phyloP scores from a whole-genome alignment of 2,888 invertebrate genomes.

The Erannis defoliaria region DNA sequence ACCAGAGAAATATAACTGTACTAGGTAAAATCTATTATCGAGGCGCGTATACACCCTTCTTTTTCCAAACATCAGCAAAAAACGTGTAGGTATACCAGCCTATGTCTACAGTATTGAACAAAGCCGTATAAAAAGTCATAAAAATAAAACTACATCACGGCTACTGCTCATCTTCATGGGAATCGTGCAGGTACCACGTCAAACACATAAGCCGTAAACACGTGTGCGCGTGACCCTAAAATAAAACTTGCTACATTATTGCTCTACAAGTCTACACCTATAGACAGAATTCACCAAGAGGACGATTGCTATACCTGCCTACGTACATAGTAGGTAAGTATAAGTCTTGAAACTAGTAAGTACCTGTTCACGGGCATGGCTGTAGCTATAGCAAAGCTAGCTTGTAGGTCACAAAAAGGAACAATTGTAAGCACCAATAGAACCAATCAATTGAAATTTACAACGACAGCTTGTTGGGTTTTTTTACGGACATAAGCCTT shows the following conservation, averaged over 20 bases:
- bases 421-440: too few relatives aligned
- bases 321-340: too few relatives aligned
- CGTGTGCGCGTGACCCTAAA: conserved; percentile 14
- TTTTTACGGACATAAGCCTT: too few relatives aligned
- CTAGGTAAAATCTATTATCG: neutral
- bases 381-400: too few relatives aligned
- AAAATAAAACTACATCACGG: conserved; percentile 23
- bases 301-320: neutral
- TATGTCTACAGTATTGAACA: conserved; percentile 7
- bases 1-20: too few relatives aligned
- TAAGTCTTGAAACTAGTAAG: too few relatives aligned
- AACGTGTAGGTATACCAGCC: neutral
- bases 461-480: too few relatives aligned
- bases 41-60: neutral
- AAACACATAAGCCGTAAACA: conserved; percentile 27
- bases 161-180: conserved; percentile 15
- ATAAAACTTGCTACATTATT: conserved; percentile 21
- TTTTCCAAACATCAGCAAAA: conserved; percentile 6
- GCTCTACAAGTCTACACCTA: too few relatives aligned
- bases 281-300: neutral
- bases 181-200: conserved; percentile 16
- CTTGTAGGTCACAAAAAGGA: too few relatives aligned
- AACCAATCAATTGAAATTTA: too few relatives aligned
- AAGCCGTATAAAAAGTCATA: conserved; percentile 25
- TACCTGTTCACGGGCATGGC: too few relatives aligned